Conservation (phyloP, 1,140 invertebrate species). For the Bombus confusus region DNA sequence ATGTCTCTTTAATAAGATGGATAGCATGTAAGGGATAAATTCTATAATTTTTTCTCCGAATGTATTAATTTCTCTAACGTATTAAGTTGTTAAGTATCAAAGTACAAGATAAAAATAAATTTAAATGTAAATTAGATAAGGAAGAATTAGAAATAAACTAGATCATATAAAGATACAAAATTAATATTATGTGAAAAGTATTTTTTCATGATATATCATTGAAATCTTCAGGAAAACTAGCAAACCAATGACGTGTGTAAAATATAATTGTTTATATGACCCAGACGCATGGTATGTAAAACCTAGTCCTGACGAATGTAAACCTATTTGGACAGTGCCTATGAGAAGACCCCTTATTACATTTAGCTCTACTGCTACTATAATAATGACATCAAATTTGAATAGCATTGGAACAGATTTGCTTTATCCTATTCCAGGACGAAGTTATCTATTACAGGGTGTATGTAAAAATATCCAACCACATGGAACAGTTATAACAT, state of each 20-base stretch:
- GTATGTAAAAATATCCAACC: slow-evolving; percentile 42
- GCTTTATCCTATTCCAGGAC: slow-evolving; percentile 63
- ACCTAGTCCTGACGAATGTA: slow-evolving; percentile 74
- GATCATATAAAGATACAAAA: background rate
- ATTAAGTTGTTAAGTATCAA: background rate
- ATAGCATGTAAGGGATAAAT: slow-evolving; percentile 68
- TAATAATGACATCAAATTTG: slow-evolving; percentile 63
- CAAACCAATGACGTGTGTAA: slow-evolving; percentile 60
- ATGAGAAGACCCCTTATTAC: slow-evolving; percentile 74
- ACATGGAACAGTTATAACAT: background rate
- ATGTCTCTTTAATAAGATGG: slow-evolving; percentile 73
- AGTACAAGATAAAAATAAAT: no score
- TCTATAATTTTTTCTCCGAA: background rate
- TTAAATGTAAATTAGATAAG: background rate
- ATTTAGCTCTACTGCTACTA: slow-evolving; percentile 64
- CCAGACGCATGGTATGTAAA: slow-evolving; percentile 67
- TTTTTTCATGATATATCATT: slow-evolving; percentile 9
- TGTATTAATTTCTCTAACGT: background rate
- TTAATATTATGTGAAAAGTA: background rate
- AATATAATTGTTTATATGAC: slow-evolving; percentile 69
- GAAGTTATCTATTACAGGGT: slow-evolving; percentile 64
- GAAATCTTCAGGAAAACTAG: slow-evolving; percentile 53
- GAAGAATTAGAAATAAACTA: background rate
- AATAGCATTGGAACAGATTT: slow-evolving; percentile 60
- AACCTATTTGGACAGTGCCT: slow-evolving; percentile 74